These are phyloP conservation scores for Notodonta ziczac DNA, from an alignment of 2,888 invertebrate genomes.

Conservation along the genomic window DNA sequence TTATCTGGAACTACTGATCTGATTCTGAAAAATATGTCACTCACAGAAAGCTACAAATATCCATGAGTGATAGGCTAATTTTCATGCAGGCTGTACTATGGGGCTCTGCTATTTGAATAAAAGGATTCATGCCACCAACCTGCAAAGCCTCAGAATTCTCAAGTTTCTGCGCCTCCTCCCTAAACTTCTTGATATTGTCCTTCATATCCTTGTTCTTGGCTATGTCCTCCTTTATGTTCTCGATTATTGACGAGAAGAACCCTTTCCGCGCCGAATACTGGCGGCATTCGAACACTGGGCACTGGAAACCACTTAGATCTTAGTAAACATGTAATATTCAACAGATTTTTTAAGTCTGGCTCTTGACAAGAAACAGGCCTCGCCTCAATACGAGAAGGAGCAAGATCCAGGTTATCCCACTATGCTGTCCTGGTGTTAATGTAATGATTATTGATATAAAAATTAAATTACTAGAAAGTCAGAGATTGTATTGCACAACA, in stretches of 20 bases:
- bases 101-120: neutral
- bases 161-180: conserved; percentile 97
- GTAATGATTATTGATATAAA: no score
- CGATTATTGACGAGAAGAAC: conserved; percentile 94
- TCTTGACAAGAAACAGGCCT: no score
- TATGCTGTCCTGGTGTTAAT: no score
- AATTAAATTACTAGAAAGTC: no score
- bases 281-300: conserved; percentile 67
- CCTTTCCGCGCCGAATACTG: conserved; percentile 82
- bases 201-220: conserved; percentile 99
- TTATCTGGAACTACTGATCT: no score
- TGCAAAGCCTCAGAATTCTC: conserved; percentile 98
- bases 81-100: no score
- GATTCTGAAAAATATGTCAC: no score
- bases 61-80: no score
- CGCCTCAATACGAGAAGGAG: no score
- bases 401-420: no score
- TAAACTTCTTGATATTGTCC: conserved; percentile 97
- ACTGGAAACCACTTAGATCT: conserved; percentile 42
- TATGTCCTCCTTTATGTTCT: conserved; percentile 97
- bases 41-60: no score
- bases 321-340: neutral
- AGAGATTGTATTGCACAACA: neutral
- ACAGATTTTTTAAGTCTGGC: neutral
- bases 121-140: conserved; percentile 36